Evolutionary conservation across 1,140 invertebrate genomes (phyloP), one percentile per base, ranked within the genome.

Genomic region (Phthorimaea operculella): DNA sequence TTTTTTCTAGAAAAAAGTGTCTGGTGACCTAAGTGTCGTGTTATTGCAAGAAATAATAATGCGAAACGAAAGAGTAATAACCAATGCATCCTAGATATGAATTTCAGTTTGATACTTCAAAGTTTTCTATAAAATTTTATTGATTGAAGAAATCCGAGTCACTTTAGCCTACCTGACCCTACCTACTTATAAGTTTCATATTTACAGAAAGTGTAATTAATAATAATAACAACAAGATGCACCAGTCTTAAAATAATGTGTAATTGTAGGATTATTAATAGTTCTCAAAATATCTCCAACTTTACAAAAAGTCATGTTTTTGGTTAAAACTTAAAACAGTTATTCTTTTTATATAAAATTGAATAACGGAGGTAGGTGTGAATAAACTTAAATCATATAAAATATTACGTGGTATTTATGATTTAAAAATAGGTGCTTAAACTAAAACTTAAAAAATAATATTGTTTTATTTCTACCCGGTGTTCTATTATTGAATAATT

Each of bases 291-390:
- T 12, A 39, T n/a, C 10, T 39, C 10, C 1, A 39, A 39, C n/a
- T 39, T 39, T 12, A 39, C 36, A 39, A 47, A 16, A 47, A 47
- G 44, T 47, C 44, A 47, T 11, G 16, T 47, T 47, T 47, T 47
- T 47, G 44, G 44, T 47, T 14, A 16, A n/a, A 47, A 14, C 44
- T 47, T 47, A 47, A 47, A 47, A 47, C 5, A 16, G 16, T 47
- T 47, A 47, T 14, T 4, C 11, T 15, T 47, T 16, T 10, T 5
- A n/a, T 45, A 16, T 42, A 47, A 47, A 47, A 11, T 47, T 47
- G 16, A 47, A 16, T 47, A 47, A 47, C 16, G 44, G 44, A 47
- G 44, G 44, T 47, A 47, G 44, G 44, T 47, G 16, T 47, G 15
- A 47, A 47, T 4, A 47, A 16, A 16, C 15, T 39, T 12, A 39